Conservation (phyloP, 2,797 vertebrate genomes). For the Miichthys miiuy region DNA sequence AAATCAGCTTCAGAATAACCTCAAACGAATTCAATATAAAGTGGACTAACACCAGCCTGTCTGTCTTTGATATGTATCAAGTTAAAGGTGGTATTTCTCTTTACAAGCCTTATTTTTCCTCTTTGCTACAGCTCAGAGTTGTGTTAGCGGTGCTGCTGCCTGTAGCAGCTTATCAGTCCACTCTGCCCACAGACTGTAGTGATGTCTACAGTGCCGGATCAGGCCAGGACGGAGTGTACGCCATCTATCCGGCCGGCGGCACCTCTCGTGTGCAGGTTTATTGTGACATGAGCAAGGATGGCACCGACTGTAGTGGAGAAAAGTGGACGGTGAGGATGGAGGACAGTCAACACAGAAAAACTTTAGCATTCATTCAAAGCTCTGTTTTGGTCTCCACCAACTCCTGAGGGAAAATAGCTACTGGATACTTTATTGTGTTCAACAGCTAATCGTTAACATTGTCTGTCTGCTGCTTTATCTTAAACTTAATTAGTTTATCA, state of each 20-base stretch:
- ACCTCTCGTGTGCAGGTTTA: constrained; percentile 82
- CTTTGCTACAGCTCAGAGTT: constrained; percentile 41
- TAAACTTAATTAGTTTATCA: too few relatives aligned
- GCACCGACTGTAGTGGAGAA: constrained; percentile 33
- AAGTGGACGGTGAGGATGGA: constrained; percentile 81
- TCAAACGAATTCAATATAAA: neutral
- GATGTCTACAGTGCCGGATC: constrained; percentile 79
- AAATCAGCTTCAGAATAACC: neutral
- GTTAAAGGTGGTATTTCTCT: neutral
- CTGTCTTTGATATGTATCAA: neutral
- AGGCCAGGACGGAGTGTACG: constrained; percentile 75
- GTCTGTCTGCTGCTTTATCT: neutral
- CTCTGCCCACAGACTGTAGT: constrained; percentile 79
- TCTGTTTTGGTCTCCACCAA: neutral
- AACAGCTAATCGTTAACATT: neutral
- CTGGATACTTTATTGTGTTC: too few relatives aligned
- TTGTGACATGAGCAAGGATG: constrained; percentile 84
- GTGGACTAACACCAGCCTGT: neutral
- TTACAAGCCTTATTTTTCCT: neutral
- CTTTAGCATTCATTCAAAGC: too few relatives aligned
- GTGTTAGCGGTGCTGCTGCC: constrained; percentile 55
- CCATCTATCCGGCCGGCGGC: constrained; percentile 83
- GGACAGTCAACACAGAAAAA: neutral
- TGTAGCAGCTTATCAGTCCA: constrained; percentile 20
- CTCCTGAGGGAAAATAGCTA: neutral